phyloP scores from a whole-genome alignment of 37 sponge, comb jelly and placozoan species.

The Dysidea cf. avara region DNA sequence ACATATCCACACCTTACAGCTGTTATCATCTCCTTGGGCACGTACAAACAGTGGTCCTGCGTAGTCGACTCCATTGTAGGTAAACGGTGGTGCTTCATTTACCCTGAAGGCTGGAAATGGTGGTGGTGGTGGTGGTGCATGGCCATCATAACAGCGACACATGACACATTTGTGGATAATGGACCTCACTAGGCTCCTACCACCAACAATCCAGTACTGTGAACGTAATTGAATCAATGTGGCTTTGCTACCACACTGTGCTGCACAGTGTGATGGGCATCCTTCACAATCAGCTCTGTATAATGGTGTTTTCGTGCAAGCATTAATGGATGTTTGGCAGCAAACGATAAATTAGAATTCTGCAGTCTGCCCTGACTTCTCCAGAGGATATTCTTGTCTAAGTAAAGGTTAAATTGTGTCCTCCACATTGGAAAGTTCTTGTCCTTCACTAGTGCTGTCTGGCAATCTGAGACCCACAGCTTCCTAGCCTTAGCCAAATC shows the following conservation, averaged over 20 bases:
- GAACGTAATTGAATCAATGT: background rate
- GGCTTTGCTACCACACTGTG: slow-evolving; percentile 24
- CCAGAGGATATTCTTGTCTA: slow-evolving; percentile 16
- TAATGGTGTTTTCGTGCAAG: slow-evolving; percentile 8
- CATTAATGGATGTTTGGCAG: slow-evolving; percentile 24
- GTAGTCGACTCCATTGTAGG: background rate
- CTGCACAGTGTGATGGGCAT: slow-evolving; percentile 13
- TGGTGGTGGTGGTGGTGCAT: background rate
- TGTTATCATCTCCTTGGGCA: background rate
- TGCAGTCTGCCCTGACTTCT: slow-evolving; percentile 20
- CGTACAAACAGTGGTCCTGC: slow-evolving; percentile 7
- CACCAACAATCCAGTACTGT: background rate
- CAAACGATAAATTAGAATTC: slow-evolving; percentile 10
- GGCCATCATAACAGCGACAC: background rate
- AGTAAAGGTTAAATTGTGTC: slow-evolving; percentile 15
- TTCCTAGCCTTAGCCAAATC: background rate
- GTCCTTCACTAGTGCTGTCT: slow-evolving; percentile 5
- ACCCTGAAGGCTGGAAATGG: slow-evolving; percentile 5
- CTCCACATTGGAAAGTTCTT: background rate
- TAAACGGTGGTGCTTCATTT: background rate
- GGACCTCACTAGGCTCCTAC: background rate
- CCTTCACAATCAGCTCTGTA: slow-evolving; percentile 20
- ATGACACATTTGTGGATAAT: background rate
- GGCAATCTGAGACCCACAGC: slow-evolving; percentile 12
- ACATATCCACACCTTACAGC: slow-evolving; percentile 16